Evolutionary conservation across 2,113 vertebrate species (phyloP).

Genomic region (Istiophorus platypterus): DNA sequence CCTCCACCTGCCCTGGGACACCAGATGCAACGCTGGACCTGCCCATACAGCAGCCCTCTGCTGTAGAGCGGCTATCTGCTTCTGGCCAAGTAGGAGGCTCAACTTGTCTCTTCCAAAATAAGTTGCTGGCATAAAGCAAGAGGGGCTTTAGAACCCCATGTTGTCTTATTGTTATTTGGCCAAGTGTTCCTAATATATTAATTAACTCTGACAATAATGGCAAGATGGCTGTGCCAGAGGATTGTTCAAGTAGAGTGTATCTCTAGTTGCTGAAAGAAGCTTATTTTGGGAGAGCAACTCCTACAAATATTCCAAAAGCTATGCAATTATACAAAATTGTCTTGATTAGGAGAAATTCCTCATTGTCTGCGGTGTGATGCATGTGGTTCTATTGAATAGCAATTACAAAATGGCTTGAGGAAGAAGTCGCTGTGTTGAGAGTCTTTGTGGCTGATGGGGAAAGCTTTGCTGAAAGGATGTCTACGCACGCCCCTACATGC

Average conservation of each 20-base stretch:
- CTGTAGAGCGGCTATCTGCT: slow-evolving; percentile 89
- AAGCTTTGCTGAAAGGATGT: slow-evolving; percentile 65
- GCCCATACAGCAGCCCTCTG: slow-evolving; percentile 77
- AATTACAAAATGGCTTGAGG: slow-evolving; percentile 60
- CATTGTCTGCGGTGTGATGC: slow-evolving; percentile 69
- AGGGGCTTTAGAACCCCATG: slow-evolving; percentile 33
- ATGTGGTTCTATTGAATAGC: slow-evolving; percentile 69
- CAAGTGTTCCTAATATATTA: slow-evolving; percentile 30
- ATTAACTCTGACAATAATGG: slow-evolving; percentile 27
- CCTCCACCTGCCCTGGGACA: slow-evolving; percentile 66
- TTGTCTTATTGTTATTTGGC: slow-evolving; percentile 45
- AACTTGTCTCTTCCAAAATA: slow-evolving; percentile 71
- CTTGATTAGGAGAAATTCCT: slow-evolving; percentile 44
- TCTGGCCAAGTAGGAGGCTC: slow-evolving; percentile 92
- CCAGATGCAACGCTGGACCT: slow-evolving; percentile 77
- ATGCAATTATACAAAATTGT: slow-evolving; percentile 46
- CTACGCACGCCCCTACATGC: slow-evolving; percentile 68
- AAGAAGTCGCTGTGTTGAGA: slow-evolving; percentile 45
- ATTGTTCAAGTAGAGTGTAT: slow-evolving; percentile 16
- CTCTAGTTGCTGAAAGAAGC: slow-evolving; percentile 30
- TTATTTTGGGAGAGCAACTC: slow-evolving; percentile 74
- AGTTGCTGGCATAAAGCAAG: slow-evolving; percentile 49
- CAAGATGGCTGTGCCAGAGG: slow-evolving; percentile 9
- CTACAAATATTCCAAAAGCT: slow-evolving; percentile 15
- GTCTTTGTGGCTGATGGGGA: slow-evolving; percentile 63